A percentile compares a stretch with the other conserved stretches of the same genome.
These are phyloP conservation scores for Nettapus auritus DNA, from an alignment of 2,113 vertebrate species.

Conservation along the genomic window DNA sequence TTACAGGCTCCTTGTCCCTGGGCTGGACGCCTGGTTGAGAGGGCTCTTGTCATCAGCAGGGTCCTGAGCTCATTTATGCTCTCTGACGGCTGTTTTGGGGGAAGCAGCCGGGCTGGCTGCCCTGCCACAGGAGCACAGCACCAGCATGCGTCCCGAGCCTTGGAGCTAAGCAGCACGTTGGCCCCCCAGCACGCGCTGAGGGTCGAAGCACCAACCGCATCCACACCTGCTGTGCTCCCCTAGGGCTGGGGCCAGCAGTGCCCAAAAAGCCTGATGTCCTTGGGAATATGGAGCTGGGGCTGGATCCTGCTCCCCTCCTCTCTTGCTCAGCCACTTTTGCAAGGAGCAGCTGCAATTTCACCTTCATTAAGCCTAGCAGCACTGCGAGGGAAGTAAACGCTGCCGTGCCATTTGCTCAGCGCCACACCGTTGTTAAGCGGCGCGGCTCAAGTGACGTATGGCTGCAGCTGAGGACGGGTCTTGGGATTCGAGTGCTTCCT, in stretches of 20 bases:
- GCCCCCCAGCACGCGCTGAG: neutral
- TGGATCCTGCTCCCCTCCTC: neutral
- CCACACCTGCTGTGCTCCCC: rapidly evolving
- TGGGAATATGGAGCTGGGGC: neutral
- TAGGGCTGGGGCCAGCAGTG: neutral
- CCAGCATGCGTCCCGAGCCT: neutral
- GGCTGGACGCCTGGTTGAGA: neutral
- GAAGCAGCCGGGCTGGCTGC: conserved; percentile 13
- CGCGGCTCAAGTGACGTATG: neutral
- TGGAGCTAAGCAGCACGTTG: neutral
- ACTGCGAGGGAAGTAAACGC: rapidly evolving
- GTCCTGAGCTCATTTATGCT: conserved; percentile 66
- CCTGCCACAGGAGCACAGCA: neutral
- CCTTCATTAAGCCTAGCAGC: rapidly evolving
- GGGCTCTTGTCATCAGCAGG: conserved; percentile 43
- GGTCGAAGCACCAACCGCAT: neutral
- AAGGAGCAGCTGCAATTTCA: neutral
- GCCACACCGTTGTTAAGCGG: neutral
- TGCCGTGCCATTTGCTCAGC: neutral
- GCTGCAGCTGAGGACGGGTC: neutral
- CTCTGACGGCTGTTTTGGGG: conserved; percentile 23
- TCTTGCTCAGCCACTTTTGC: neutral
- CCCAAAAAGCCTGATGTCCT: neutral
- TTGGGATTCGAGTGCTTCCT: neutral
- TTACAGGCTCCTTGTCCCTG: conserved; percentile 52